phyloP scores from a whole-genome alignment of 2,113 vertebrate species.

The Colistium nudipinnis region DNA sequence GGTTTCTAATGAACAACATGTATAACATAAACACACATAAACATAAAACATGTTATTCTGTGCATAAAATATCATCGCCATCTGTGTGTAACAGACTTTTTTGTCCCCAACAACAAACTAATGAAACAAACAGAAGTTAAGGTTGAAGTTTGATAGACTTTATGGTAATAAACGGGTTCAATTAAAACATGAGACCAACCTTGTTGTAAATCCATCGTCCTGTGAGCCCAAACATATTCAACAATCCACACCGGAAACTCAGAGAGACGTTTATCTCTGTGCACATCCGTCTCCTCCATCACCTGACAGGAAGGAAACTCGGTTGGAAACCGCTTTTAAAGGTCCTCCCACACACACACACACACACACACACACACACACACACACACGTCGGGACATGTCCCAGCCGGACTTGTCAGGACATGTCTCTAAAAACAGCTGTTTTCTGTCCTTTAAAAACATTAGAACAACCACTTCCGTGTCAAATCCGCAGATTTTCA shows the following conservation, averaged over 20 bases:
- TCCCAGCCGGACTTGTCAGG: too few species aligned
- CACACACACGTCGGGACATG: too few species aligned
- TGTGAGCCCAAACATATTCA: slow-evolving; percentile 74
- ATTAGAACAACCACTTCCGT: slow-evolving; percentile 34
- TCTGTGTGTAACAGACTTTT: background rate
- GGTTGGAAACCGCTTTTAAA: too few species aligned
- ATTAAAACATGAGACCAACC: slow-evolving; percentile 25
- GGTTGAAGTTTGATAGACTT: too few species aligned
- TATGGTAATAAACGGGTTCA: too few species aligned
- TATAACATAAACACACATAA: too few species aligned
- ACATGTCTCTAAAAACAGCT: background rate
- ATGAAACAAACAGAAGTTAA: background rate
- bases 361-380: too few species aligned
- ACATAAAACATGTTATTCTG: too few species aligned
- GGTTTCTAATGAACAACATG: too few species aligned
- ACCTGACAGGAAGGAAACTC: background rate
- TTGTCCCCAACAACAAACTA: background rate
- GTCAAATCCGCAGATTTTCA: accelerated
- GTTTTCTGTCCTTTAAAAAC: background rate
- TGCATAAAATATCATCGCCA: too few species aligned
- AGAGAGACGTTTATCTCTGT: background rate
- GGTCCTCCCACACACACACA: background rate
- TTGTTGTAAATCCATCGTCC: slow-evolving; percentile 64
- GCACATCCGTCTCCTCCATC: slow-evolving; percentile 49
- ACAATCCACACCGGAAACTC: slow-evolving; percentile 74